Conservation (phyloP, 1,140 invertebrate genomes). For the Palaemon carinicauda region DNA sequence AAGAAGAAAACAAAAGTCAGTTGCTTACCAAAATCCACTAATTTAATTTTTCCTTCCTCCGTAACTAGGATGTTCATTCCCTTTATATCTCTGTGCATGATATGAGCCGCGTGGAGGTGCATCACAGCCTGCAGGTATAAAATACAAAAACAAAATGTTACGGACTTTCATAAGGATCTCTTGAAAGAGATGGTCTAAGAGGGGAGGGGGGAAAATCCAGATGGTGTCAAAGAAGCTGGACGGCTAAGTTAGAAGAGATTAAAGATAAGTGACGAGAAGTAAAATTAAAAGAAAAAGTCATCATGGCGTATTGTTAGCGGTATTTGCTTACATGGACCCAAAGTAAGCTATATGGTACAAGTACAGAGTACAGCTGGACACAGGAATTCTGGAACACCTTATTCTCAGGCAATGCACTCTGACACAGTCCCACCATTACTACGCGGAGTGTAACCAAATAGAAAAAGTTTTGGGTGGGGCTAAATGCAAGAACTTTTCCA, state of each 20-base stretch:
- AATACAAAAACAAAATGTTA: too few species aligned
- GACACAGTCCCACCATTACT: too few species aligned
- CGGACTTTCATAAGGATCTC: background rate
- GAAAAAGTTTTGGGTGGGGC: background rate
- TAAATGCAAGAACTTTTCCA: too few species aligned
- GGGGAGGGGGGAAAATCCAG: background rate
- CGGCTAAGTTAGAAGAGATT: background rate
- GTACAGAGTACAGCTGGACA: too few species aligned
- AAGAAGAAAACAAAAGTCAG: background rate
- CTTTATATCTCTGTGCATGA: slow-evolving; percentile 85
- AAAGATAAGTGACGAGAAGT: background rate
- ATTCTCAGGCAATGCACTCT: too few species aligned
- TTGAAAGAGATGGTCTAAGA: background rate
- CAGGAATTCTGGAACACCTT: too few species aligned
- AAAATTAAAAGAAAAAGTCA: background rate
- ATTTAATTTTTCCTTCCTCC: slow-evolving; percentile 76
- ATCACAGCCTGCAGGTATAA: slow-evolving; percentile 38
- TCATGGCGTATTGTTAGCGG: too few species aligned
- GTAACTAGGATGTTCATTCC: slow-evolving; percentile 85
- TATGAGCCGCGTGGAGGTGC: slow-evolving; percentile 77
- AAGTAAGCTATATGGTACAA: too few species aligned
- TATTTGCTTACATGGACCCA: too few species aligned
- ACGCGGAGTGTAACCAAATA: too few species aligned
- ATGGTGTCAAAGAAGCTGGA: background rate
- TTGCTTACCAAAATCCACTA: slow-evolving; percentile 79